Conservation (phyloP, 2,797 vertebrate species). For the Chrysolophus pictus region DNA sequence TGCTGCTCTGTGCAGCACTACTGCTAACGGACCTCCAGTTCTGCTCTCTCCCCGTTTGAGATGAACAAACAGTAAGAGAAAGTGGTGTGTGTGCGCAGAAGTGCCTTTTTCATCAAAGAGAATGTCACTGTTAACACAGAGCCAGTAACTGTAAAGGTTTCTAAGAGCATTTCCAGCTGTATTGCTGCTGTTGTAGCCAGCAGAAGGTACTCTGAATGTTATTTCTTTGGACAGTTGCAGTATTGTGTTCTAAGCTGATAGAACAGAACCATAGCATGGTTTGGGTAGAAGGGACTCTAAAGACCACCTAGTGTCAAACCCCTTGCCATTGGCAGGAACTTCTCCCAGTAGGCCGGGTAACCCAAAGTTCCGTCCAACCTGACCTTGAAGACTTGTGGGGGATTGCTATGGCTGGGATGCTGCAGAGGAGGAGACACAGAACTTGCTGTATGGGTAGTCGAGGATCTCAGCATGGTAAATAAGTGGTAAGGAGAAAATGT, state of each 20-base stretch:
- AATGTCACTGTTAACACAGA: background rate
- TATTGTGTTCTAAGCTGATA: background rate
- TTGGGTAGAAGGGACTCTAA: background rate
- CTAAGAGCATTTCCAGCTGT: background rate
- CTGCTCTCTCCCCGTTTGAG: background rate
- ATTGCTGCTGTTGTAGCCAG: background rate
- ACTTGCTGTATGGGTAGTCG: rapidly evolving
- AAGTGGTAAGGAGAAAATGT: background rate
- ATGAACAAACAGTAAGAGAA: background rate
- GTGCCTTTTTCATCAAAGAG: background rate
- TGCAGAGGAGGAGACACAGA: background rate
- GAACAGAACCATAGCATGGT: background rate
- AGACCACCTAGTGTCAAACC: background rate
- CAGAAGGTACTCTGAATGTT: background rate
- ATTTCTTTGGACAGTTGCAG: background rate
- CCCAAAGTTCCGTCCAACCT: background rate
- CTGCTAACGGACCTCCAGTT: background rate
- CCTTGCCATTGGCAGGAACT: background rate
- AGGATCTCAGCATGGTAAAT: background rate
- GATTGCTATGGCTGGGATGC: background rate
- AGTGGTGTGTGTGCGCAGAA: background rate
- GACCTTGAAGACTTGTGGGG: background rate
- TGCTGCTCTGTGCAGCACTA: rapidly evolving
- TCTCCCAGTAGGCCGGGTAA: background rate
- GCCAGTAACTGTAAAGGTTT: background rate